Evolutionary conservation across 2,797 vertebrate genomes (phyloP).

Genomic region (Trachurus trachurus): DNA sequence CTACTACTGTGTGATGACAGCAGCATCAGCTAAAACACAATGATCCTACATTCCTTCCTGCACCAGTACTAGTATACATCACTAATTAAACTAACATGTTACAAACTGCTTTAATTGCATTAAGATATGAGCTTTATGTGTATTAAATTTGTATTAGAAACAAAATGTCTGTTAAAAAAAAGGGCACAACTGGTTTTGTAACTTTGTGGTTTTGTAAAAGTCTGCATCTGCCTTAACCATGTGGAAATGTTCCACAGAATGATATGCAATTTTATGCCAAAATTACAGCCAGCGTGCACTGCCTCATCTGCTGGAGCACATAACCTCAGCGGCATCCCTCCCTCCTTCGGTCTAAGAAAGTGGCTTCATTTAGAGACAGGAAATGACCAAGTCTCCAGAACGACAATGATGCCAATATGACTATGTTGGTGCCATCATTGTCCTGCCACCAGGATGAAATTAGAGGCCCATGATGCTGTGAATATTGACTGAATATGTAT

Average conservation of each 20-base stretch:
- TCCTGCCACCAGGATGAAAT: constrained; percentile 57
- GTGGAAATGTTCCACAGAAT: constrained; percentile 54
- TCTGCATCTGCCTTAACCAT: constrained; percentile 15
- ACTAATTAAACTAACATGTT: not conserved
- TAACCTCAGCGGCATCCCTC: constrained; percentile 31
- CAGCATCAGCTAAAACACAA: constrained; percentile 15
- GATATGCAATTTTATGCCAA: constrained; percentile 50
- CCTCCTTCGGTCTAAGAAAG: constrained; percentile 39
- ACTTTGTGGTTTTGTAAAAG: constrained; percentile 33
- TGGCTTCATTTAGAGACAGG: constrained; percentile 31
- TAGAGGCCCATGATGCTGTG: constrained; percentile 56
- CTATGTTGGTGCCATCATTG: constrained; percentile 8
- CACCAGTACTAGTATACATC: not conserved
- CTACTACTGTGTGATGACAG: constrained; percentile 2
- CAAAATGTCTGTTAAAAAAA: not conserved
- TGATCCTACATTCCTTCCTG: not conserved
- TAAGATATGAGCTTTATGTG: constrained; percentile 6
- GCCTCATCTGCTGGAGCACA: constrained; percentile 59
- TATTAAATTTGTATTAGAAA: not conserved
- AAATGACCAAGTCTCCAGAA: constrained; percentile 46
- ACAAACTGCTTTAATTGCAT: not conserved
- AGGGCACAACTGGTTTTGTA: not conserved
- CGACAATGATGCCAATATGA: constrained; percentile 23
- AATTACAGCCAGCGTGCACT: constrained; percentile 46
- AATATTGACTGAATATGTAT: constrained; percentile 38